A percentile compares a stretch with the other conserved stretches of the same genome.
Conservation (phyloP, 2,888 invertebrate species). For the Apamea epomidion region DNA sequence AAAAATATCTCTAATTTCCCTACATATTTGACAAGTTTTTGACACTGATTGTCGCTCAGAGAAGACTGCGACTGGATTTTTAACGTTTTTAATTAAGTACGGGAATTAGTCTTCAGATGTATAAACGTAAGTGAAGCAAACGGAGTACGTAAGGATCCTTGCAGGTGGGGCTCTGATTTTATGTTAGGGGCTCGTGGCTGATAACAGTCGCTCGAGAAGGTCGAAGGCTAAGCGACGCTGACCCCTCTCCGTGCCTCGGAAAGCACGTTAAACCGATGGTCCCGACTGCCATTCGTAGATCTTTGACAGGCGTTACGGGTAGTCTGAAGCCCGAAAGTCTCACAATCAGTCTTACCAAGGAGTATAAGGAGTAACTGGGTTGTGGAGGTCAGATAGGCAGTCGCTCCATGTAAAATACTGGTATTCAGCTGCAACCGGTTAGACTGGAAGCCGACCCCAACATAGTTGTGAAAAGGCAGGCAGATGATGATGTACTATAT, state of each 20-base stretch:
- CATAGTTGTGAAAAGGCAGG: not conserved
- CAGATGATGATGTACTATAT: not conserved
- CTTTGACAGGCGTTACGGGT: not conserved
- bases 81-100: too few relatives aligned
- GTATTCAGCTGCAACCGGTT: not conserved
- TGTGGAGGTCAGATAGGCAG: not conserved
- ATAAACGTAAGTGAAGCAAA: too few relatives aligned
- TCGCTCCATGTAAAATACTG: not conserved
- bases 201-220: not conserved
- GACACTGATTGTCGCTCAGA: too few relatives aligned
- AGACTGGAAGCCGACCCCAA: not conserved
- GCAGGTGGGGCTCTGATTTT: too few relatives aligned
- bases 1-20: too few relatives aligned
- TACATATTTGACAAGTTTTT: too few relatives aligned
- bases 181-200: too few relatives aligned
- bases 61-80: too few relatives aligned
- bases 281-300: not conserved
- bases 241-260: not conserved
- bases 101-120: too few relatives aligned
- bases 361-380: not conserved
- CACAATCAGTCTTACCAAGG: not conserved
- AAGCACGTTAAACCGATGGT: not conserved
- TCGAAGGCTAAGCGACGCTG: not conserved
- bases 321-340: not conserved
- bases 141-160: too few relatives aligned